phyloP scores from a whole-genome alignment of 1,140 invertebrate species.

The Vanessa tameamea region DNA sequence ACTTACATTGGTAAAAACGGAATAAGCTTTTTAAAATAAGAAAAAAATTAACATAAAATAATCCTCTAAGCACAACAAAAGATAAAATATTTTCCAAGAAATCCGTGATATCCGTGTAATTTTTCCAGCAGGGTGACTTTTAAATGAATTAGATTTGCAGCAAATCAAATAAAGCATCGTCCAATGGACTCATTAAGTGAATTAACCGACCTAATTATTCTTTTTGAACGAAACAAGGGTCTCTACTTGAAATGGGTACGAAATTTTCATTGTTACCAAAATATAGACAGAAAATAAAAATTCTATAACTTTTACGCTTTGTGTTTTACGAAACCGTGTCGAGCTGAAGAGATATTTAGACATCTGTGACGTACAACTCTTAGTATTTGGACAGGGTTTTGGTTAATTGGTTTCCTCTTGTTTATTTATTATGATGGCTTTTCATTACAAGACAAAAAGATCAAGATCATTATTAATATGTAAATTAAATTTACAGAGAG shows the following conservation, averaged over 20 bases:
- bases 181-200: slow-evolving; percentile 55
- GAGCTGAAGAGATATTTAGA: too few species aligned
- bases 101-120: slow-evolving; percentile 40
- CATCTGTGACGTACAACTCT: too few species aligned
- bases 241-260: background rate
- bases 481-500: too few species aligned
- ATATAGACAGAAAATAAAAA: slow-evolving; percentile 28
- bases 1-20: too few species aligned
- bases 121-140: slow-evolving; percentile 47
- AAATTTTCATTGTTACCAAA: slow-evolving; percentile 17
- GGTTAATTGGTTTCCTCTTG: too few species aligned
- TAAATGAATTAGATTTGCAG: slow-evolving; percentile 55
- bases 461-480: too few species aligned
- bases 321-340: too few species aligned
- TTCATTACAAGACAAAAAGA: too few species aligned
- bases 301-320: too few species aligned
- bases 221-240: slow-evolving; percentile 39
- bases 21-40: background rate
- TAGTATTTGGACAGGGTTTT: too few species aligned
- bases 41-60: background rate
- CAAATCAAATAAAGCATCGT: slow-evolving; percentile 56
- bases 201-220: slow-evolving; percentile 67
- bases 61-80: background rate
- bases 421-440: too few species aligned
- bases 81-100: slow-evolving; percentile 19